Base-by-base conservation (phyloP, 1,140 invertebrate species). In the Nasonia longicornis region DNA sequence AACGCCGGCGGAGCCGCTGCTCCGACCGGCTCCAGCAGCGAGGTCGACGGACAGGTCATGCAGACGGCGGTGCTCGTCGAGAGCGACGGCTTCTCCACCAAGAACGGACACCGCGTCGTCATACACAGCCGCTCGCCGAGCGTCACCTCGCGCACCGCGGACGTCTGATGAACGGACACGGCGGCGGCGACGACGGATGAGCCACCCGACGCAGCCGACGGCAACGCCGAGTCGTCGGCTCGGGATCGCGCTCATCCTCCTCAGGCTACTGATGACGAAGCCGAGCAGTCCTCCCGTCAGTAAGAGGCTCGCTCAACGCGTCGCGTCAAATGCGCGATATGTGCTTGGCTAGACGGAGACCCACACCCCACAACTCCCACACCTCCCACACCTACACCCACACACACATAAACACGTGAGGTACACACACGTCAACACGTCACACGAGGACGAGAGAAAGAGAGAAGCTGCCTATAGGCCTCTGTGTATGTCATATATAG, bases 61-160 rank as follows among this genome's bases (percentile, higher is more conserved):
- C 94, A 95, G 85, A 96, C 96, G 71, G 94, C 95, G 80, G 96
- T 96, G 83, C 91, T 96, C 85, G 94, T 96, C 80, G 95, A 96
- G 89, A 95, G 95, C 90, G 95, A 96, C 89, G 95, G 95, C 73
- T 94, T 93, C 89, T 93, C 94, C 79, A 95, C 94, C 83, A 96
- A 95, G 90, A 96, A 96, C 89, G 96, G 96, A 77, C 95, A 96
- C 91, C 95, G 95, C 88, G 96, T 97, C 87, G 96, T 97, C 88
- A 95, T 97, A 88, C 95, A 96, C 90, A 95, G 94, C 88, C 93
- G 95, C 86, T 96, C 95, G 87, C 95, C 95, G 83, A 96, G 95
- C 87, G 93, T 95, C 85, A 95, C 95, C 84, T 96, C 95, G 86
- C 92, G 93, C 85, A 94, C 94, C 83, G 95, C 95, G 86, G 95